These are phyloP conservation scores for Eilema griseolum DNA, from an alignment of 2,888 invertebrate species.

Conservation along the genomic window DNA sequence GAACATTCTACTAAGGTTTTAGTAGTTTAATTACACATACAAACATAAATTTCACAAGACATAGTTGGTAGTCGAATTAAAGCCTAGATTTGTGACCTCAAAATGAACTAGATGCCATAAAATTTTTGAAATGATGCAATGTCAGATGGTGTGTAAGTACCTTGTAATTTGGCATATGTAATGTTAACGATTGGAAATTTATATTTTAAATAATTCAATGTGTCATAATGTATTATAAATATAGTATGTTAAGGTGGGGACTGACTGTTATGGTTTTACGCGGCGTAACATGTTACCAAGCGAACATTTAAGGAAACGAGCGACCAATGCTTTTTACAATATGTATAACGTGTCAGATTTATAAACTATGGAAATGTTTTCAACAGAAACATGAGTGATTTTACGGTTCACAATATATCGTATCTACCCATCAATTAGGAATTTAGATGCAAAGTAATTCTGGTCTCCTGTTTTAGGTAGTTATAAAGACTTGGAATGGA, in stretches of 20 bases:
- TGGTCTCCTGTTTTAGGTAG: not conserved
- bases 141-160: not conserved
- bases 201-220: not conserved
- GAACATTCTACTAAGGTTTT: slow-evolving; percentile 5
- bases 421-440: not conserved
- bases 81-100: slow-evolving; percentile 9
- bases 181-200: slow-evolving; percentile 2
- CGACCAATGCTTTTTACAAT: too few relatives aligned
- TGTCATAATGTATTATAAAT: not conserved
- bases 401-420: too few relatives aligned
- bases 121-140: slow-evolving; percentile 5
- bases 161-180: slow-evolving; percentile 1
- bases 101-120: slow-evolving; percentile 13
- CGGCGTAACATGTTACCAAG: not conserved
- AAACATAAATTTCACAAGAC: slow-evolving; percentile 2
- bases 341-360: too few relatives aligned
- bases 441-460: not conserved
- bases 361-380: too few relatives aligned
- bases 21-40: not conserved
- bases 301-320: too few relatives aligned
- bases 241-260: not conserved
- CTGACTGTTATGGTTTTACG: not conserved
- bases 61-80: slow-evolving; percentile 9
- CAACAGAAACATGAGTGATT: too few relatives aligned
- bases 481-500: too few relatives aligned